Evolutionary conservation across 2,797 vertebrate species (phyloP).

Genomic region (Buphagus erythrorhynchus): DNA sequence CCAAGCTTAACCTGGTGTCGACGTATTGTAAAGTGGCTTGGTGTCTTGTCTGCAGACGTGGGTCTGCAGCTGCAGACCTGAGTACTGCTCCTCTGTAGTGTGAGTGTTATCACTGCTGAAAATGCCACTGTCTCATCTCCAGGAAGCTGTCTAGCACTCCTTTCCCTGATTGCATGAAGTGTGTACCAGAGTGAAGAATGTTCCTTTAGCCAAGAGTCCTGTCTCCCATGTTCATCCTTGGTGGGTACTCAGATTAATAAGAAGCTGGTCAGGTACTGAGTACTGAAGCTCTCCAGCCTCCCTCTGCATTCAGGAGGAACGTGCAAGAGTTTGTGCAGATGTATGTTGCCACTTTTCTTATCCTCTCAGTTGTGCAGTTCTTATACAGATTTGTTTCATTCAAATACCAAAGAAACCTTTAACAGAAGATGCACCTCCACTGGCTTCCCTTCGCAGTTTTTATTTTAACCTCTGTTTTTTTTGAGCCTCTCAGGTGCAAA

Average conservation of each 20-base stretch:
- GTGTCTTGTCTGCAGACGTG: background rate
- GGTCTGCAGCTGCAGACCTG: background rate
- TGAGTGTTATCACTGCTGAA: background rate
- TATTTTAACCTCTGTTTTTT: background rate
- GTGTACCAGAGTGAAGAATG: rapidly evolving
- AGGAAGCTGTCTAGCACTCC: background rate
- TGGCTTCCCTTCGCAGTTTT: background rate
- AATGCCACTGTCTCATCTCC: background rate
- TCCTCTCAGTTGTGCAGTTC: background rate
- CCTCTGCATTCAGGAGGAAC: background rate
- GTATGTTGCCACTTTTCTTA: background rate
- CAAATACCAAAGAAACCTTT: background rate
- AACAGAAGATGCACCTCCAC: background rate
- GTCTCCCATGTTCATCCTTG: background rate
- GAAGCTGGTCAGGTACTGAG: background rate
- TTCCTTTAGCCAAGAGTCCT: background rate
- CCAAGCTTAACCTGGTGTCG: background rate
- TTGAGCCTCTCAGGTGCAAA: background rate
- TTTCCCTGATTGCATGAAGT: background rate
- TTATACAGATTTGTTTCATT: background rate
- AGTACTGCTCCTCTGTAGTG: background rate
- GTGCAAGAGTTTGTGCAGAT: background rate
- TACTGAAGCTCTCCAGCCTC: background rate
- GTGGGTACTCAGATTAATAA: background rate
- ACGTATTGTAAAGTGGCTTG: background rate